A percentile compares a stretch with the other conserved stretches of the same genome.
Evolutionary conservation across 2,888 invertebrate species (phyloP).

Genomic region (Apamea epomidion): DNA sequence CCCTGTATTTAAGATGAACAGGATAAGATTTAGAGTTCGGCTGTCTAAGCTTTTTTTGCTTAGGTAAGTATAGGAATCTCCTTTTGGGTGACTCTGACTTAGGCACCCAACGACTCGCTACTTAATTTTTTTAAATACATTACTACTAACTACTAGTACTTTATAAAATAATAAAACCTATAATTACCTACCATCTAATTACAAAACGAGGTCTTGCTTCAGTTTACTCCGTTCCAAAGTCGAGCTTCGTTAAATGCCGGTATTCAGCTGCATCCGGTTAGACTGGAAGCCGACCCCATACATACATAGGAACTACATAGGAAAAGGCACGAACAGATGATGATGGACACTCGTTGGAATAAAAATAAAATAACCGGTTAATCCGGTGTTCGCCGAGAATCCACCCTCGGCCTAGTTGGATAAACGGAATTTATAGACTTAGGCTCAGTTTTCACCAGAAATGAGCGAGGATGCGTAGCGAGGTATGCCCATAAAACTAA

Average conservation of each 20-base stretch:
- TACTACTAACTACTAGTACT: not conserved
- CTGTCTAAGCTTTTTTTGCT: not conserved
- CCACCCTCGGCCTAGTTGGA: not conserved
- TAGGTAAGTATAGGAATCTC: not conserved
- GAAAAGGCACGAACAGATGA: not conserved
- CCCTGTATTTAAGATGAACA: too few relatives aligned
- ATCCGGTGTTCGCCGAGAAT: not conserved
- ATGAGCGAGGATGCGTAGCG: too few relatives aligned
- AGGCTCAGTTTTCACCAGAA: too few relatives aligned
- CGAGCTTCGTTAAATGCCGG: not conserved
- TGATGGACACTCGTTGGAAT: too few relatives aligned
- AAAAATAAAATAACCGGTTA: not conserved
- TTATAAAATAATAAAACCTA: slow-evolving; percentile 8
- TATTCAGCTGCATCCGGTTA: not conserved
- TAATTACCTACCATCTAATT: not conserved
- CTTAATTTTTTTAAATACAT: not conserved
- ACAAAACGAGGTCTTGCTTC: slow-evolving; percentile 1
- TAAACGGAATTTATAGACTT: not conserved
- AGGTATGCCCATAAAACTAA: too few relatives aligned
- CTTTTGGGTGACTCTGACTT: not conserved
- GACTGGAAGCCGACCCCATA: not conserved
- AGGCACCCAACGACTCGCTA: not conserved
- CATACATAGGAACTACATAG: too few relatives aligned
- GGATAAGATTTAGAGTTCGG: not conserved
- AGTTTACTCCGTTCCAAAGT: not conserved